A percentile compares a stretch with the other conserved stretches of the same genome.
Conservation (phyloP, 1,140 invertebrate species). For the Drosophila paulistorum region DNA sequence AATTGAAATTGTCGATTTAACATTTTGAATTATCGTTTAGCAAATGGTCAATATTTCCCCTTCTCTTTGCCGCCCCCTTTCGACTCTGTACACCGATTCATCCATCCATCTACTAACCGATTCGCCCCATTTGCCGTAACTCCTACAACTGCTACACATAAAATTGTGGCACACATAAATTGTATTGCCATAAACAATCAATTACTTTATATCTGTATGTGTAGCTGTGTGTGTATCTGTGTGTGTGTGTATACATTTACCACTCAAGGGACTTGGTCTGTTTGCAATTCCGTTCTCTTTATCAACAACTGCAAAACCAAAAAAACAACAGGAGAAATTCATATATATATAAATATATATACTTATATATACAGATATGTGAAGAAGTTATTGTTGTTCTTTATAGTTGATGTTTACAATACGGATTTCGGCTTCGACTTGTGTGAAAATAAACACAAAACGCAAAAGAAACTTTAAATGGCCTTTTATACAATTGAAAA, state of each 20-base stretch:
- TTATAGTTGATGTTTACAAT: slow-evolving; percentile 45
- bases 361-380: neutral
- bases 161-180: slow-evolving; percentile 70
- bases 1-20: slow-evolving; percentile 81
- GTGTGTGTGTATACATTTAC: slow-evolving; percentile 3
- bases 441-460: slow-evolving; percentile 31
- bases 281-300: slow-evolving; percentile 39
- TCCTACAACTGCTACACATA: slow-evolving; percentile 25
- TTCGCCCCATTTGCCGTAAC: slow-evolving; percentile 9
- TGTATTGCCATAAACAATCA: slow-evolving; percentile 76
- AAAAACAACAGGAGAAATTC: slow-evolving; percentile 28
- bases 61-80: neutral
- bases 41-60: slow-evolving; percentile 77
- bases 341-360: neutral
- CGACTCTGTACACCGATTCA: neutral
- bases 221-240: neutral
- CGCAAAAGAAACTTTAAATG: slow-evolving; percentile 33
- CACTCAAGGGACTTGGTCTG: slow-evolving; percentile 18
- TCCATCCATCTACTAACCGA: slow-evolving; percentile 9
- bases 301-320: slow-evolving; percentile 22
- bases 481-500: slow-evolving; percentile 17
- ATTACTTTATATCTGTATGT: slow-evolving; percentile 62
- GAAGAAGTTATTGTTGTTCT: slow-evolving; percentile 40
- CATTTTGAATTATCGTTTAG: slow-evolving; percentile 81
- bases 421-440: slow-evolving; percentile 26